Percentiles rank a stretch among this genome's conserved stretches.
These are phyloP conservation scores for Gymnothorax javanicus DNA, from an alignment of 2,797 vertebrate genomes.

Conservation along the genomic window DNA sequence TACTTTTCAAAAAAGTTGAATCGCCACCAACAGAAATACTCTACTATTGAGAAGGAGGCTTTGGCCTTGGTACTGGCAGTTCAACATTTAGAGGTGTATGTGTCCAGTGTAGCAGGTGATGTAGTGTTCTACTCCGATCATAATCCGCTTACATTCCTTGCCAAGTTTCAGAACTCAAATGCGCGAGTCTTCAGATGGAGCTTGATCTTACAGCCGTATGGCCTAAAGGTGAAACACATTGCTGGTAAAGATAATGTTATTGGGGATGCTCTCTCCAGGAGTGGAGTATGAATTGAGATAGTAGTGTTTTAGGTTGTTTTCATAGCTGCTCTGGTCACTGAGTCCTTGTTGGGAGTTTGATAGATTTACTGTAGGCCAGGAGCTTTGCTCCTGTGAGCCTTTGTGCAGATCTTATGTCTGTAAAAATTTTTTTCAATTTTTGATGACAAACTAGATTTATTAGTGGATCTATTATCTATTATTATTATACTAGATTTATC, in stretches of 20 bases:
- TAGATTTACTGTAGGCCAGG: no score
- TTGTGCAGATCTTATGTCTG: no score
- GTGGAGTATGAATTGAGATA: not conserved
- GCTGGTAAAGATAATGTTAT: not conserved
- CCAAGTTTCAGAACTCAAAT: not conserved
- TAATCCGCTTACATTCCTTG: not conserved
- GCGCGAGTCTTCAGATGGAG: no score
- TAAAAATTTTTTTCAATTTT: no score
- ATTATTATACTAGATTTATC: no score
- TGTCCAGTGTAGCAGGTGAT: no score
- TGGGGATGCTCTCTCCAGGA: not conserved
- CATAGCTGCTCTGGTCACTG: not conserved
- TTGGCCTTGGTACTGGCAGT: not conserved
- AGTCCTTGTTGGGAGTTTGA: no score
- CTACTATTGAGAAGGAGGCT: not conserved
- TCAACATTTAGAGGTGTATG: constrained; percentile 1
- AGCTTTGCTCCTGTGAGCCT: no score
- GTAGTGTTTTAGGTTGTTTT: not conserved
- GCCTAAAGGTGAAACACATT: not conserved
- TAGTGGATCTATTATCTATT: no score
- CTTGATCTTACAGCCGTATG: not conserved
- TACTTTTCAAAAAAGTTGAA: no score
- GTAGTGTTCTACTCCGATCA: no score
- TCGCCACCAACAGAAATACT: not conserved
- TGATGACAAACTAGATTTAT: no score